Base-by-base conservation (phyloP, 2,797 vertebrate species). In the Kryptopterus vitreolus region DNA sequence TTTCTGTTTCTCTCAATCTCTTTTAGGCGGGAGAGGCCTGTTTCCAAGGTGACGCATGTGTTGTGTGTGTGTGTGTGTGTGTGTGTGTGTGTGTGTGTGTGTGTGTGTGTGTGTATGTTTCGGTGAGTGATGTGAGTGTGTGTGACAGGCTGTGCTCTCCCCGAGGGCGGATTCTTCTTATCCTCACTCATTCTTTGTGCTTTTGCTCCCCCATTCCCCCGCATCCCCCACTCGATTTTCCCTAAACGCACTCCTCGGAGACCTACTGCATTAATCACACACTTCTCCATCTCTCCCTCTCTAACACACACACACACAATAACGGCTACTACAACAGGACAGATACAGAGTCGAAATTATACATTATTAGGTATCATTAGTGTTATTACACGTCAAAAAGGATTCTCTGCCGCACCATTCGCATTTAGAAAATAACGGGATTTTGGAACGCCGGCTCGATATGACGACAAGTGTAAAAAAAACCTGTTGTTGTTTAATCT, bases 91-190 rank as follows among this genome's bases (percentile, higher is more conserved):
- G 87, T 92, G 91, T 79, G 82, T 65, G 85, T 91, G 91, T 74
- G 75, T 71, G 87, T 91, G 89, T 75, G 78, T 68, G 87, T 91
- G 91, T 82, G 80, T 76, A 59, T 87, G 80, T n/a, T n/a, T n/a
- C 82, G 59, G 86, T 83, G 75, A 70, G 87, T 92, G 92, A 93
- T 92, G 91, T 91, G 91, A 92, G 90, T 89, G 89, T 92, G 91
- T 77, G 82, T 90, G 91, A 92, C 90, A 91, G 89, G 91, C 90
- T 93, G 86, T 92, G 89, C 90, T 92, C 87, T 87, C 69, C 80
- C 85, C 26, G 63, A 81, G 79, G 79, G 69, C 76, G 71, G 82
- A 79, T 83, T 79, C 73, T 31, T 71, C 83, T 86, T 78, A 78
- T 86, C 80, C 81, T 84, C 75, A 71, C 69, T 81, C 76, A 77